Base-by-base conservation (phyloP, 2,113 vertebrate species). In the Oxyura jamaicensis region DNA sequence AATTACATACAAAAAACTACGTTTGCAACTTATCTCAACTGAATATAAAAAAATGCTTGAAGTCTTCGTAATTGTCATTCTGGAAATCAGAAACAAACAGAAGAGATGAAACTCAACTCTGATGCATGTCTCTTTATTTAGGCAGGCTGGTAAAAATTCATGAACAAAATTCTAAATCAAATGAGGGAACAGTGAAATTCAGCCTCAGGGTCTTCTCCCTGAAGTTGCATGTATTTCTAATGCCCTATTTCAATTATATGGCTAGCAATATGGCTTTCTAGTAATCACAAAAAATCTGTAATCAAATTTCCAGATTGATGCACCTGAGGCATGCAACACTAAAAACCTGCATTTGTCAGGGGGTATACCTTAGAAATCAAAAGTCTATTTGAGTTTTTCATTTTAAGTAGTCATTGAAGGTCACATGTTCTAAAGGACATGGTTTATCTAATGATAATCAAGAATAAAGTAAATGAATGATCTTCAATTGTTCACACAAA, bases 271-370 rank as follows among this genome's bases (percentile, higher is more conserved):
- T 26, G 73, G 66, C 62, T 96, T 93, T 91, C 84, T 48, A 88
- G 55, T 36, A 88, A 90, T 18, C 2, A 73, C 52, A 75, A 87
- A 88, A 85, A 85, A 76, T 83, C 67, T 56, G 46, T 50, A 52
- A 84, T 56, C 60, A 52, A 46, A 75, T 89, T 46, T 15, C 33
- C 87, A 84, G 46, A 86, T 59, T 62, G 55, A 62, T 4, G 48
- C 26, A 60, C 75, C 71, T 46, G 58, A 95, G 84, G 87, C 63
- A 78, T 90, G 31, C 73, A 90, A 36, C 56, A 90, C 73, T 67
- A 55, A 81, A 95, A 82, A 87, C 6, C 53, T 86, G 79, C 94
- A 91, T 79, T 96, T 95, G 93, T 66, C 60, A 69, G 33, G 58
- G n/a, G 62, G 41, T 60, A 55, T 36, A n/a, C 42, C 66, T 77